These are phyloP conservation scores for Onychomys torridus DNA, from an alignment of 2,797 vertebrate genomes.

Conservation along the genomic window DNA sequence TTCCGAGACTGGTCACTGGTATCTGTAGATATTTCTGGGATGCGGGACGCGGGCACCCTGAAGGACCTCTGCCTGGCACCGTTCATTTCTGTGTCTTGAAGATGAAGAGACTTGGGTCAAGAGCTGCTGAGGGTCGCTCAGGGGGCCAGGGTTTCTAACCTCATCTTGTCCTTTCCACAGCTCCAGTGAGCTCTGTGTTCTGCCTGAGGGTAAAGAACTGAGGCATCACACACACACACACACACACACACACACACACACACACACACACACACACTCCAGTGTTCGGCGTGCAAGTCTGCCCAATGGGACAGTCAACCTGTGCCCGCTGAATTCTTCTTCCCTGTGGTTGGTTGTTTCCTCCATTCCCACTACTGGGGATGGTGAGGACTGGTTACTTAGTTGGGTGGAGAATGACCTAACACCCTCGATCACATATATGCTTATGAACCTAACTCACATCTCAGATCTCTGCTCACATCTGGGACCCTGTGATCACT, in stretches of 20 bases:
- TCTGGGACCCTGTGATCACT: neutral
- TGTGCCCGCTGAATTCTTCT: neutral
- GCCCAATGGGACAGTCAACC: neutral
- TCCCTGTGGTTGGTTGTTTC: neutral
- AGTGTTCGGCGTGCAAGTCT: neutral
- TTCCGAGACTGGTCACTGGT: neutral
- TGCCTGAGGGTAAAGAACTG: neutral
- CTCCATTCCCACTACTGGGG: neutral
- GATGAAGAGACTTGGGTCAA: neutral
- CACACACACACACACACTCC: neutral
- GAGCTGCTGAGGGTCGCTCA: neutral
- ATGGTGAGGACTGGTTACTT: neutral
- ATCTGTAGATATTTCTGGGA: too few relatives aligned
- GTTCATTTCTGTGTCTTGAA: neutral
- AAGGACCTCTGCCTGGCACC: neutral
- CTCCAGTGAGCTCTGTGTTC: neutral
- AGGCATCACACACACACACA: too few relatives aligned
- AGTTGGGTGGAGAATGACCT: accelerated
- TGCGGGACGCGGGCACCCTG: accelerated
- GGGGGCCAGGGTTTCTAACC: neutral
- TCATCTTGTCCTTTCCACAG: neutral
- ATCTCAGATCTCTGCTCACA: neutral
- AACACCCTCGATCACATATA: accelerated
- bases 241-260: too few relatives aligned
- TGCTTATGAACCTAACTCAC: neutral